Base-by-base conservation (phyloP, 2,888 invertebrate genomes). In the Lithophane socia region DNA sequence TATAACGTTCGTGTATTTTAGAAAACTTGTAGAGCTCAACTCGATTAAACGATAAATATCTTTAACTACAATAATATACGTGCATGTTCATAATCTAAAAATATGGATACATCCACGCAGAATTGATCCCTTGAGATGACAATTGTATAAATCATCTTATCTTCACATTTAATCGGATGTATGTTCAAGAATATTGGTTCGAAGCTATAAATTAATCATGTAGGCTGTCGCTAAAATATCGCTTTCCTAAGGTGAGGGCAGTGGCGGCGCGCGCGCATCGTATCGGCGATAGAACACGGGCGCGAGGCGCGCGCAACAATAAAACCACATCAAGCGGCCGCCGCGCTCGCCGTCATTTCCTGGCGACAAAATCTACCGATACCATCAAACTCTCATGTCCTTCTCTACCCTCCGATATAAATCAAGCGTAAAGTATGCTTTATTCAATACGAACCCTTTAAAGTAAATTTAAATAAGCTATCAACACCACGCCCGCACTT, bases 181-280 rank as follows among this genome's bases (percentile, higher is more conserved):
- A 93, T 88, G 93, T 91, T 91, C 92, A 92, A 89, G 92, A 94
- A 94, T 94, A 94, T 94, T 92, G 93, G 95, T 94, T 93, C 92
- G 87, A 91, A 88, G 92, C 95, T 91, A 96, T 96, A 96, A 96
- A 96, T 96, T 96, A 96, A 96, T 96, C 96, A 96, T 96, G 96
- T 96, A 94, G 92, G 93, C 96, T 95, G 96, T 96, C 96, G 95
- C 95, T 96, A 94, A 96, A 96, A 95, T 96, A 95, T 95, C 92
- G 95, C 94, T 92, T 94, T 96, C 92, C 92, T 92, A 90, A 91
- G 91, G 92, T 91, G 93, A 91, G 91, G 89, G 87, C 86, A 85
- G 81, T 90, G 91, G 92, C 92, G 92, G 93, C 92, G 93, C 92
- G 87, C 87, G 93, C 93, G 93, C 95, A 92, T 94, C 94, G 93